Evolutionary conservation across 2,888 invertebrate genomes (phyloP).

Genomic region (Troglohyphantes excavatus): DNA sequence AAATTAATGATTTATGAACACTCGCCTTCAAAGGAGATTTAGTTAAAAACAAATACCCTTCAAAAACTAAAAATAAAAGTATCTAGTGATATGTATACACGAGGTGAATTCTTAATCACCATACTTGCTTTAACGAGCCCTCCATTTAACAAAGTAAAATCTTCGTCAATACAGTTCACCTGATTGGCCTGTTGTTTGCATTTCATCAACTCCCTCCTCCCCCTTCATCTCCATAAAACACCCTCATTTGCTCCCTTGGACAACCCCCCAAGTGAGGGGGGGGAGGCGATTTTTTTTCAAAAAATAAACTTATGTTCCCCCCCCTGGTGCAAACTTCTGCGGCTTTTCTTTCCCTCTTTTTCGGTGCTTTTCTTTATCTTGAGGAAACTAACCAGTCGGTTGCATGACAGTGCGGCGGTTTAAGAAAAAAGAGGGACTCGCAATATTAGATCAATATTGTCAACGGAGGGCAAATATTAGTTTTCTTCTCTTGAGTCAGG

Average conservation of each 20-base stretch:
- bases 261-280: conserved; percentile 15
- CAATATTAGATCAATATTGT: conserved; percentile 79
- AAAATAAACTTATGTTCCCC: conserved; percentile 62
- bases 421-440: conserved; percentile 74
- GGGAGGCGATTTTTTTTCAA: conserved; percentile 10
- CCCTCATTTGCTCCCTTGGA: no score
- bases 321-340: conserved; percentile 65
- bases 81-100: background rate
- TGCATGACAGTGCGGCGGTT: conserved; percentile 76
- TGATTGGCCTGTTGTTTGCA: conserved; percentile 64
- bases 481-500: conserved; percentile 77
- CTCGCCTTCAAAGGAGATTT: background rate
- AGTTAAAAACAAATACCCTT: background rate
- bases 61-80: background rate
- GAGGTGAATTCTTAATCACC: background rate
- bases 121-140: background rate
- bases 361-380: conserved; percentile 35
- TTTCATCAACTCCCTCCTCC: conserved; percentile 55
- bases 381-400: conserved; percentile 73
- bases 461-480: conserved; percentile 78
- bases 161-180: background rate
- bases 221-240: conserved; percentile 15
- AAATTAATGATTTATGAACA: no score
- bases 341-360: conserved; percentile 49
- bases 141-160: conserved; percentile 12